Evolutionary conservation across 2,113 vertebrate species (phyloP).

Genomic region (Cyprichromis sp.): DNA sequence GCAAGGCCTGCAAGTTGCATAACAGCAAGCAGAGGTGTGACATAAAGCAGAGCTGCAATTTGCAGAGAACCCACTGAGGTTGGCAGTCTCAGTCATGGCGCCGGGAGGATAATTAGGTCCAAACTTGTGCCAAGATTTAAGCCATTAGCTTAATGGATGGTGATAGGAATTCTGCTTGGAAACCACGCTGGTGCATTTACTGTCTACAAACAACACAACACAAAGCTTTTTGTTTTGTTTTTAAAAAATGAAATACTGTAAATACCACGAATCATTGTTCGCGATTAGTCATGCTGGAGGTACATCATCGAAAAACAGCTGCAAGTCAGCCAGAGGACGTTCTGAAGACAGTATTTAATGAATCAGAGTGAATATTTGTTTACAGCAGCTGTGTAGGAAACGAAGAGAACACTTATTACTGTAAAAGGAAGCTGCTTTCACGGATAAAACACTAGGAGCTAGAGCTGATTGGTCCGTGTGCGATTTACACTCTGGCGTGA

Average conservation of each 20-base stretch:
- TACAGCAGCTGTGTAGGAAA: background rate
- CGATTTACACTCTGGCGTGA: background rate
- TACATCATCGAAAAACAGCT: background rate
- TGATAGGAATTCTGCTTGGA: background rate
- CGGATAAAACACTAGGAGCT: fast-evolving
- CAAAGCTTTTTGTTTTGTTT: background rate
- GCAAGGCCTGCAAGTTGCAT: slow-evolving; percentile 11
- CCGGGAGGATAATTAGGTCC: background rate
- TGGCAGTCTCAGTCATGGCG: background rate
- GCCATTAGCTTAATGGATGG: background rate
- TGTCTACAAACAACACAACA: background rate
- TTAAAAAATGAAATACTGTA: background rate
- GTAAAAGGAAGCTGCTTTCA: background rate
- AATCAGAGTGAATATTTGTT: background rate
- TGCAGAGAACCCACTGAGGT: background rate
- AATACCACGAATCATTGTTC: background rate
- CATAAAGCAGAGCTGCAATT: slow-evolving; percentile 18
- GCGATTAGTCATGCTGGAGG: background rate
- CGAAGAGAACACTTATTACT: background rate
- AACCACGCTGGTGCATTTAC: background rate
- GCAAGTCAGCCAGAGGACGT: background rate
- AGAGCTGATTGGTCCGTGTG: fast-evolving
- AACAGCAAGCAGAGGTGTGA: slow-evolving; percentile 17
- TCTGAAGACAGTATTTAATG: background rate
- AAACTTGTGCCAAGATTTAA: background rate